Percentiles rank a stretch among this genome's conserved stretches.
phyloP scores from a whole-genome alignment of 2,797 vertebrate genomes.

The Xenops minutus region DNA sequence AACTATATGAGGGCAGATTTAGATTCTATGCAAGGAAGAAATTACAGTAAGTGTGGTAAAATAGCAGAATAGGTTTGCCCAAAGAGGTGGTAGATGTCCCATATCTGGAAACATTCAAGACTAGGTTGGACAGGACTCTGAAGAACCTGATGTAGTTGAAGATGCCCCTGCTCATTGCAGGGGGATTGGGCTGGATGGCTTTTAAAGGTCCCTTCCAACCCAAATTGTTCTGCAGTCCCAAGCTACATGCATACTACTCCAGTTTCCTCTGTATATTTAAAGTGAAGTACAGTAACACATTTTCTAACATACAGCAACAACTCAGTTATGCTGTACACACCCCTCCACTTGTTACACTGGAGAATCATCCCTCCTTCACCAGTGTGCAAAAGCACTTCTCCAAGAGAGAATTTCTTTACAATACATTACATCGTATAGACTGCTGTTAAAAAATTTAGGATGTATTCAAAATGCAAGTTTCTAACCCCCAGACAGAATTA shows the following conservation, averaged over 20 bases:
- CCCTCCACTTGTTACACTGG: too few species aligned
- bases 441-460: background rate
- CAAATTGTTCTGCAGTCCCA: background rate
- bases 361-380: background rate
- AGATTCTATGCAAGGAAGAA: background rate
- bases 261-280: background rate
- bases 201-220: background rate
- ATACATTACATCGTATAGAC: background rate
- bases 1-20: background rate
- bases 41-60: background rate
- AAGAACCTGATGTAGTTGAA: background rate
- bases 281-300: background rate
- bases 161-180: background rate
- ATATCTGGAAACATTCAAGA: background rate
- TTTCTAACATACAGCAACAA: background rate
- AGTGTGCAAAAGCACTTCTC: background rate
- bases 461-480: background rate
- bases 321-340: background rate
- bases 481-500: background rate
- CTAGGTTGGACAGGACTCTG: background rate
- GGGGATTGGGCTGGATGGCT: background rate
- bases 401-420: background rate
- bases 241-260: background rate
- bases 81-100: background rate
- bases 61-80: background rate